Conservation (phyloP, 1,140 invertebrate genomes). For the Zaprionus ghesquierei region DNA sequence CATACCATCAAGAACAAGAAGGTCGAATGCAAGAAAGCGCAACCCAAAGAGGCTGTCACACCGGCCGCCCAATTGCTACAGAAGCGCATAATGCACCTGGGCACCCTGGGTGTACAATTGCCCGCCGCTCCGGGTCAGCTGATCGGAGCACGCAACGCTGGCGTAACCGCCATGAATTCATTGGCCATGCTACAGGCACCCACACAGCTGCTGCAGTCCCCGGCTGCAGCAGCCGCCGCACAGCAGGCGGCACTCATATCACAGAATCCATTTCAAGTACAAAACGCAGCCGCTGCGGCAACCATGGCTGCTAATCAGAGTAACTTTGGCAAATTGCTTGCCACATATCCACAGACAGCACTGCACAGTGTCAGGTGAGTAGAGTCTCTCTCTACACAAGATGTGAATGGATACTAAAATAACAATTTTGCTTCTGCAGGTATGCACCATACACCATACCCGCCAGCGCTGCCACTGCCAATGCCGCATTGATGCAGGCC, state of each 20-base stretch:
- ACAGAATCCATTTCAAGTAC: slow-evolving; percentile 82
- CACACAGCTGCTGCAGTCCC: slow-evolving; percentile 84
- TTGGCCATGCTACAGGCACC: slow-evolving; percentile 85
- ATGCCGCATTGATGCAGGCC: slow-evolving; percentile 77
- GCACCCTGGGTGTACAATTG: slow-evolving; percentile 87
- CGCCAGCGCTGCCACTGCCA: slow-evolving; percentile 79
- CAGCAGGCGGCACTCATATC: slow-evolving; percentile 83
- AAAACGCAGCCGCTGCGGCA: slow-evolving; percentile 83
- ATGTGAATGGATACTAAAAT: not conserved
- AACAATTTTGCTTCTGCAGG: slow-evolving; percentile 42
- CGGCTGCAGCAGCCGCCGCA: slow-evolving; percentile 83
- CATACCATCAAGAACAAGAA: slow-evolving; percentile 97
- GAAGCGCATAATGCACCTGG: slow-evolving; percentile 89
- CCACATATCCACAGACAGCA: slow-evolving; percentile 84
- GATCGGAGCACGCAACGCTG: slow-evolving; percentile 83
- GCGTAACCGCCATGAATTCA: slow-evolving; percentile 85
- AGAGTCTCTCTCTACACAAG: not conserved
- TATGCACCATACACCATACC: slow-evolving; percentile 82
- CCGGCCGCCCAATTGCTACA: slow-evolving; percentile 87
- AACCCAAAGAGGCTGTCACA: slow-evolving; percentile 94
- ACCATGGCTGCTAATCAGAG: slow-evolving; percentile 84
- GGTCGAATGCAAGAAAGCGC: slow-evolving; percentile 96
- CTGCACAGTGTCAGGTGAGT: slow-evolving; percentile 81
- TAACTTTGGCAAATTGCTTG: slow-evolving; percentile 88
- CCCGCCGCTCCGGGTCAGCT: slow-evolving; percentile 82